phyloP scores from a whole-genome alignment of 2,113 vertebrate genomes.

The Paramormyrops kingsleyae region DNA sequence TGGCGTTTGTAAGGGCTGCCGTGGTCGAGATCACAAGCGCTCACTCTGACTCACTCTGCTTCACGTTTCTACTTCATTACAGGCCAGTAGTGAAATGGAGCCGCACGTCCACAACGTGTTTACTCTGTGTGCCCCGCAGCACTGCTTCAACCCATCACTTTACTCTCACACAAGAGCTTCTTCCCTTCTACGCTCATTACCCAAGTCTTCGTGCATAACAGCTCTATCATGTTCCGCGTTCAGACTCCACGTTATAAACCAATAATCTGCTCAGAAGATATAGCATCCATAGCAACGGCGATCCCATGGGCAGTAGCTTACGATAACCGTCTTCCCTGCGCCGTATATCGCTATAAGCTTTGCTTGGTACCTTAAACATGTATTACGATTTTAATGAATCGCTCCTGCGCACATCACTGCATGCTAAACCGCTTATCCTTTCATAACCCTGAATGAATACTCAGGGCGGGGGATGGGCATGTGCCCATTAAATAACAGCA shows the following conservation, averaged over 20 bases:
- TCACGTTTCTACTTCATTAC: not conserved
- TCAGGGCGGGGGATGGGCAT: not conserved
- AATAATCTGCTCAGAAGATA: not conserved
- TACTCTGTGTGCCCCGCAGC: not conserved
- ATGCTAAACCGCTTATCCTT: not conserved
- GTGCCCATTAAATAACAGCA: not conserved
- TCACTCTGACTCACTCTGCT: not conserved
- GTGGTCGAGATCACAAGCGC: not conserved
- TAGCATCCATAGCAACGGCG: not conserved
- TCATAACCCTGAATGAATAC: not conserved
- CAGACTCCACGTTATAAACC: not conserved
- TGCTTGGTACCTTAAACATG: not conserved
- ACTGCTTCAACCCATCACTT: not conserved
- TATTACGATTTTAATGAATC: not conserved
- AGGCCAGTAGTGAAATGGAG: not conserved
- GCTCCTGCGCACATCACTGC: not conserved
- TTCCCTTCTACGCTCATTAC: not conserved
- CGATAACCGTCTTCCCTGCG: not conserved
- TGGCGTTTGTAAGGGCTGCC: not conserved
- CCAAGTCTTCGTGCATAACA: not conserved
- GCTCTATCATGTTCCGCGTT: not conserved
- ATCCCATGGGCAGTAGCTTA: not conserved
- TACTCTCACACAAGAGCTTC: not conserved
- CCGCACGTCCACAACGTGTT: not conserved
- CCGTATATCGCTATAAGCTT: not conserved